Evolutionary conservation across 2,113 vertebrate species (phyloP), one percentile per base, ranked within the genome.

Genomic region (Forbesichthys agassizii): DNA sequence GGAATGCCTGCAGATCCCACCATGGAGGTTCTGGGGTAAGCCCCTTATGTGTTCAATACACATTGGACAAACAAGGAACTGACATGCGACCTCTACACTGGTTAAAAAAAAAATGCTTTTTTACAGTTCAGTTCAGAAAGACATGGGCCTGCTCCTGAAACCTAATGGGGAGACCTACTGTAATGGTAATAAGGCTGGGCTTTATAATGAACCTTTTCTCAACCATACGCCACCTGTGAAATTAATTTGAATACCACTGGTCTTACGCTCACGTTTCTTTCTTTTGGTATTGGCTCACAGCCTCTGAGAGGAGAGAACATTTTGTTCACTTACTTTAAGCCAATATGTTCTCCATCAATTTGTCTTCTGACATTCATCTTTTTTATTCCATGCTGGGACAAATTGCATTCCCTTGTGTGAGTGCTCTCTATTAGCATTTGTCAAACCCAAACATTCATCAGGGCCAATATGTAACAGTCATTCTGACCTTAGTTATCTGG

Each of bases 211-310:
- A 70, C 66, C 81, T 83, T 86, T 87, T 88, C 77, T 84, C 71
- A 27, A 8, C 46, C 14, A 73, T 14, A 73, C 60, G 69, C 78
- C 85, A 86, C 79, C 85, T 87, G 84, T 84, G 75, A 87, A 90
- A 83, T 64, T 72, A 52, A 78, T 87, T 87, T 86, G 59, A 86
- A 85, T 83, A 57, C 65, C 80, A 76, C 81, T 76, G 73, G 64
- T 53, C 64, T 56, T 46, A 42, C 63, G 72, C 75, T 55, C 76
- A 82, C 78, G 77, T 84, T 46, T 33, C 18, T 9, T 6, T 0
- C 3, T 27, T 58, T 33, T 27, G 33, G 12, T 9, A 58, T 9
- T 5, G 27, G 54, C 72, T 49, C 11, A 47, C 55, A 66, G 59
- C 65, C 49, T 11, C 49, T 51, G 11, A 18, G 9, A 48, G 61